Evolutionary conservation across 23 tunicate genomes (phyloP), one percentile per base, ranked within the genome.

Genomic region (Pegea sp.): DNA sequence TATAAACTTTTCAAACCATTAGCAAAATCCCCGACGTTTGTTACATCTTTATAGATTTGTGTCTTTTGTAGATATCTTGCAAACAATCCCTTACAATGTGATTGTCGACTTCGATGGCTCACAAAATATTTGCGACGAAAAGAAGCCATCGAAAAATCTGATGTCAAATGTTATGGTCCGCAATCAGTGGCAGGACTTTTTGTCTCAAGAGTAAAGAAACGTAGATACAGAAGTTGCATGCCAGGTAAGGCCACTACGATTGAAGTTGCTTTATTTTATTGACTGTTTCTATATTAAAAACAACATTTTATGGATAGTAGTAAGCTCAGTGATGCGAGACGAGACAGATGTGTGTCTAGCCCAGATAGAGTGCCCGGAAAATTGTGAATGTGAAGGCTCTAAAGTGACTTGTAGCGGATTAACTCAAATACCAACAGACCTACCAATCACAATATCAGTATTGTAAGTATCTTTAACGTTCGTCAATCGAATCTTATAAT

Each of bases 71-170:
- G 79, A 42, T 66, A 72, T 48, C 48, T 72, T 11, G 79, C 69
- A 0, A 53, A 64, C 44, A 72, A 72, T 48, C 79, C 68, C 19
- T 56, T 62, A 20, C 26, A 42, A 22, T 72, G 79, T 34, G 79
- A 72, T 44, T 72, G 79, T 42, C 56, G 64, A 21, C 8, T 64
- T 22, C 61, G 61, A 13, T 72, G 79, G 79, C 22, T 72, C 33
- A 60, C 70, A 1, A 57, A 64, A 16, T 64, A 44, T 48, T 33
- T 72, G 59, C 72, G 38, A 29, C 57, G 29, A 11, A 46, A 56
- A 4, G 70, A 38, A 38, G 46, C 79, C 5, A 42, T 72, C 1
- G 79, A 72, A 31, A 64, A 52, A 4, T 66, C 74, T 48, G 79
- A 66, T 3, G 79, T 57, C 6, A 48, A 34, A 49, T 72, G 79